These are phyloP conservation scores for Mycalesis mineus DNA, from an alignment of 2,888 invertebrate genomes.

Conservation along the genomic window DNA sequence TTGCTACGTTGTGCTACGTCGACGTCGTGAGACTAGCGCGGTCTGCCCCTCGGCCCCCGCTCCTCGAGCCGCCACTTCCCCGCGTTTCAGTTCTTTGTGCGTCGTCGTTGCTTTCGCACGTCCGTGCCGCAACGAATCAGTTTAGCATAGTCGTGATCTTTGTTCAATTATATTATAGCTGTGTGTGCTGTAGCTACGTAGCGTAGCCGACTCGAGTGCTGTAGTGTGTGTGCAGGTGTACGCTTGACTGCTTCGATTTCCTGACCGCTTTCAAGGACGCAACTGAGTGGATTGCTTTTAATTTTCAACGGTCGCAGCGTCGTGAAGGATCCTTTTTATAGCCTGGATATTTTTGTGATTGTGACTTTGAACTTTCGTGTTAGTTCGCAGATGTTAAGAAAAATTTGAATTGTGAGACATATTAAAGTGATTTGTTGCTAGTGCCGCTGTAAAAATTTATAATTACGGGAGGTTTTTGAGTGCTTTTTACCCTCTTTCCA, in stretches of 20 bases:
- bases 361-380: constrained; percentile 37
- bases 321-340: constrained; percentile 33
- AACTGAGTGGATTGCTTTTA: constrained; percentile 37
- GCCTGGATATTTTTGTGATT: constrained; percentile 31
- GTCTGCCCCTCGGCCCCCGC: constrained; percentile 49
- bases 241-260: constrained; percentile 46
- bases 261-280: constrained; percentile 57
- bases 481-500: constrained; percentile 17
- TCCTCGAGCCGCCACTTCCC: constrained; percentile 57
- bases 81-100: constrained; percentile 76
- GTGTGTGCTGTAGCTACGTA: constrained; percentile 29
- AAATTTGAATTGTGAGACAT: constrained; percentile 21
- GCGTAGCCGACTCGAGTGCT: constrained; percentile 50
- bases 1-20: constrained; percentile 68
- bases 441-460: constrained; percentile 21
- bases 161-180: constrained; percentile 35
- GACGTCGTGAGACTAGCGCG: constrained; percentile 60
- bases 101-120: constrained; percentile 64
- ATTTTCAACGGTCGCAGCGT: constrained; percentile 34
- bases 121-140: constrained; percentile 51
- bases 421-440: constrained; percentile 27
- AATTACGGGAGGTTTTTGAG: constrained; percentile 11
- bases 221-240: constrained; percentile 55
- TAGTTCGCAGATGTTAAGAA: constrained; percentile 15
- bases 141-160: constrained; percentile 54